Base-by-base conservation (phyloP, 2,888 invertebrate species). In the Epiblema foenella region DNA sequence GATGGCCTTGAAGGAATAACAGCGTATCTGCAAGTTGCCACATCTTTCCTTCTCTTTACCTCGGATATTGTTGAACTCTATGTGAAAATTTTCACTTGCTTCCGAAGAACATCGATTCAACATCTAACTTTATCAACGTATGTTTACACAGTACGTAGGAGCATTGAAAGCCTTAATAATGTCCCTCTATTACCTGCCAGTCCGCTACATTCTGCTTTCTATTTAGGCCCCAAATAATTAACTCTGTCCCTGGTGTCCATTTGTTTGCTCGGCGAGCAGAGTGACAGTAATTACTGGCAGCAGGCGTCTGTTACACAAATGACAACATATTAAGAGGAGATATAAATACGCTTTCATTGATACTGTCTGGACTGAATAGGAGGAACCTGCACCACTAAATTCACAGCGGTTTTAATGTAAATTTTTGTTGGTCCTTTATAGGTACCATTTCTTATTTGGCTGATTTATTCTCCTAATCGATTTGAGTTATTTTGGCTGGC, bases 251-350 rank as follows among this genome's bases (percentile, higher is more conserved):
- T 33, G 49, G 29, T 51, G 49, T 17, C 62, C 49, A 62, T 51
- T 33, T 62, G 62, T 62, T 49, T 62, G 49, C 29, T 29, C 62
- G 2, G 39, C 11, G 46, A 60, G 24, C 59, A 56, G 33, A 17
- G 2, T 46, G 62, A 51, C 62, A 33, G 49, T 62, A 33, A 62
- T 62, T 62, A 51, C 62, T 60, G 49, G 49, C 62, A 33, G 49
- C 10, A n/a, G n/a, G 33, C 17, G 17, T 17, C 57, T 9, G 60
- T 42, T 59, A 24, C 59, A 42, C 11, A 49, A 59, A 51, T 33
- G 49, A 51, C 62, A 51, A 18, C 49, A 18, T 51, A 51, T 51
- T 11, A 46, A n/a, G 60, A 29, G 33, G 49, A 18, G 62, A 24
- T 49, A 51, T 49, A 49, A 60, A 60, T n/a, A 51, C 18, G 9